Conservation (phyloP, 2,888 invertebrate genomes). For the Lasioglossum oenotherae region DNA sequence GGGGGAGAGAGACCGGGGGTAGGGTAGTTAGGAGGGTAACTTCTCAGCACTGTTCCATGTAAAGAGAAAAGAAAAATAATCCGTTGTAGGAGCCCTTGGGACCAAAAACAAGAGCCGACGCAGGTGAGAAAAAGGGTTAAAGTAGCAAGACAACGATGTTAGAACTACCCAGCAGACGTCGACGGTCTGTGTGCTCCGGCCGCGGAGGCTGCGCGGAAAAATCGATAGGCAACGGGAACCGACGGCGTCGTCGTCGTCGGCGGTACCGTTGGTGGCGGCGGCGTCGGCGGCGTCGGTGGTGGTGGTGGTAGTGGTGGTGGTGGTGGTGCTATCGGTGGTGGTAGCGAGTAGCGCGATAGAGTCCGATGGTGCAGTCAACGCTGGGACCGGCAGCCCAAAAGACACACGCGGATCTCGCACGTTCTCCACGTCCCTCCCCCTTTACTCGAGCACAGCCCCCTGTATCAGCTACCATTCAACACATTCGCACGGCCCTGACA, state of each 20-base stretch:
- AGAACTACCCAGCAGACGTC: conserved; percentile 65
- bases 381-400: conserved; percentile 80
- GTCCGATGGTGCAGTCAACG: conserved; percentile 81
- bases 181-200: conserved; percentile 73
- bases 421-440: conserved; percentile 57
- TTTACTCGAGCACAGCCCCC: conserved; percentile 8
- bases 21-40: background rate
- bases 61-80: background rate
- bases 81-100: background rate
- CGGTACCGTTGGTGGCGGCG: conserved; percentile 49
- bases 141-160: conserved; percentile 45
- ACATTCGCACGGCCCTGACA: conserved; percentile 43
- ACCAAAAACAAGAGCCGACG: conserved; percentile 3
- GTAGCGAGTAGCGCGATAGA: conserved; percentile 78
- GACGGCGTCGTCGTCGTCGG: conserved; percentile 62
- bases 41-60: background rate
- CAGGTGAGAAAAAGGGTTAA: conserved; percentile 51
- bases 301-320: conserved; percentile 34
- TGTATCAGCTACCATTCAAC: conserved; percentile 29
- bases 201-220: conserved; percentile 83
- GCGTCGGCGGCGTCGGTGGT: conserved; percentile 42
- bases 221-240: conserved; percentile 78
- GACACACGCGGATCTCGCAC: conserved; percentile 72
- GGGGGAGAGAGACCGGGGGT: background rate
- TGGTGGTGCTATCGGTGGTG: conserved; percentile 43